A percentile compares a stretch with the other conserved stretches of the same genome.
These are phyloP conservation scores for Epiblema foenella DNA, from an alignment of 2,888 invertebrate species.

Conservation along the genomic window DNA sequence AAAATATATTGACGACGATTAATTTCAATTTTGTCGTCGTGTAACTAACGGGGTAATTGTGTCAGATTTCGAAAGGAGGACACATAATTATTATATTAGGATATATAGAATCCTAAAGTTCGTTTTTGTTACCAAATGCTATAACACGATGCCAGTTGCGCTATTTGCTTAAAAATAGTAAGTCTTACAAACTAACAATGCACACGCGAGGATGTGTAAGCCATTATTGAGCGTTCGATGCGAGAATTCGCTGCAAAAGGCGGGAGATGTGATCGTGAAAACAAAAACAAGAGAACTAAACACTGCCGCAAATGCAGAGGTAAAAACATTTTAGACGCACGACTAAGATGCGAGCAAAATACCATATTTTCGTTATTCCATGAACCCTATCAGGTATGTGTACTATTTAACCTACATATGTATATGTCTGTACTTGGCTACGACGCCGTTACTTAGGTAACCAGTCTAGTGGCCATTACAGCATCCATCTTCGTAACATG, in stretches of 20 bases:
- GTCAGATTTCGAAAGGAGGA: too few species aligned
- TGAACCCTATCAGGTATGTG: not conserved
- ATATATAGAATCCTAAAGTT: not conserved
- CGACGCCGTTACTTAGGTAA: constrained; percentile 35
- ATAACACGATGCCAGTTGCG: constrained; percentile 40
- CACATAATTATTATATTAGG: too few species aligned
- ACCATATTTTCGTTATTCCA: constrained; percentile 42
- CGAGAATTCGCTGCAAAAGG: constrained; percentile 58
- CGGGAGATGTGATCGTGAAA: constrained; percentile 55
- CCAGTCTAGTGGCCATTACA: constrained; percentile 48
- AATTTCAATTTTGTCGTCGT: not conserved
- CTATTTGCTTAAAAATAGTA: constrained; percentile 61
- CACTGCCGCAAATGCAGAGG: constrained; percentile 49
- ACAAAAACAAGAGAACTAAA: constrained; percentile 60
- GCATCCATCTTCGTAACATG: constrained; percentile 52
- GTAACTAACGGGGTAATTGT: not conserved
- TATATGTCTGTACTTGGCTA: constrained; percentile 18
- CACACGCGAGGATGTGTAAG: constrained; percentile 58
- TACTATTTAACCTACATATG: too few species aligned
- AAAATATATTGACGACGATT: not conserved
- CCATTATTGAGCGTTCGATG: constrained; percentile 53
- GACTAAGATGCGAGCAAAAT: constrained; percentile 55
- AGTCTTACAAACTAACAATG: constrained; percentile 69
- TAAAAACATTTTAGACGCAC: constrained; percentile 59
- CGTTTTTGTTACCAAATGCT: constrained; percentile 17